phyloP scores from a whole-genome alignment of 2,113 vertebrate genomes.

The Struthidea cinerea region DNA sequence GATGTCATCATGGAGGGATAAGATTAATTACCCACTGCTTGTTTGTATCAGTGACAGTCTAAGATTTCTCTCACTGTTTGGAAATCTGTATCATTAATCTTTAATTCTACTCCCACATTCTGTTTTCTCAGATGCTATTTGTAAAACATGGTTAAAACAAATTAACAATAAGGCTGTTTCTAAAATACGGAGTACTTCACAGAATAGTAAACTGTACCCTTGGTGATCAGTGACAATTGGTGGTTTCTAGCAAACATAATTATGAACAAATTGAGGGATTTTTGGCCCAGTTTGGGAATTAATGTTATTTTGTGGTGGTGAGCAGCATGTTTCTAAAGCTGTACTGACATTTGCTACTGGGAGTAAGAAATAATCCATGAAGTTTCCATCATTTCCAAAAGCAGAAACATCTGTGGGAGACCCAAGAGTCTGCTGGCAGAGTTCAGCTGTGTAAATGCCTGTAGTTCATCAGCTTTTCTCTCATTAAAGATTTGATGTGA shows the following conservation, averaged over 20 bases:
- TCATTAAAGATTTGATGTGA: slow-evolving; percentile 52
- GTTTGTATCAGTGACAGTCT: background rate
- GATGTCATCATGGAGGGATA: background rate
- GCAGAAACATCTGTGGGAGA: slow-evolving; percentile 37
- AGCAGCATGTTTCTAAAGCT: background rate
- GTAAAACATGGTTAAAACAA: background rate
- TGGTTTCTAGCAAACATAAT: background rate
- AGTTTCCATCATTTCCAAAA: slow-evolving; percentile 54
- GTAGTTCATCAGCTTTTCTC: slow-evolving; percentile 41
- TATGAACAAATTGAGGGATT: background rate
- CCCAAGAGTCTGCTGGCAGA: slow-evolving; percentile 15
- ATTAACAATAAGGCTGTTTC: background rate
- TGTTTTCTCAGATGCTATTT: background rate
- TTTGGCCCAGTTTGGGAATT: background rate
- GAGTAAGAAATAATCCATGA: slow-evolving; percentile 60
- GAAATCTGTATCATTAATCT: background rate
- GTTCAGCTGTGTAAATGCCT: slow-evolving; percentile 29
- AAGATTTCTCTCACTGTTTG: background rate
- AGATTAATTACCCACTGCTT: background rate
- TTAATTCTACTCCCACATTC: background rate
- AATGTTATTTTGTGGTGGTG: background rate
- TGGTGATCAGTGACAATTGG: background rate
- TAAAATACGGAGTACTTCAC: background rate
- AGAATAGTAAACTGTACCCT: background rate
- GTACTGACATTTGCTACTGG: slow-evolving; percentile 28